Conservation (phyloP, 64 coral and sea anemone genomes). For the Exaiptasia diaphana region DNA sequence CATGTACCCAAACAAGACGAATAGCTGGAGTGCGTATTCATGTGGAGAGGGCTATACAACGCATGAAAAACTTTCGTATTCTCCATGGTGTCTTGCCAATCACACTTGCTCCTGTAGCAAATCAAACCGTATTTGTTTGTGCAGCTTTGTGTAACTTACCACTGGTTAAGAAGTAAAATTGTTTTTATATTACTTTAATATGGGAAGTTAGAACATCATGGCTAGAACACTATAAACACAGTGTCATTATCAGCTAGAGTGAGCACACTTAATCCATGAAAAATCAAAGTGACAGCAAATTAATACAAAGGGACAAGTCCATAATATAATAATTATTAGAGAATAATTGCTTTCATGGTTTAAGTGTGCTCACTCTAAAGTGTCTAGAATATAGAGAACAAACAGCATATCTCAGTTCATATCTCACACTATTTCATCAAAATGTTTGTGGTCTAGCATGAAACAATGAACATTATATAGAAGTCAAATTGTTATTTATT, state of each 20-base stretch:
- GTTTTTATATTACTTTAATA: background rate
- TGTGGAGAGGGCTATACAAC: conserved; percentile 37
- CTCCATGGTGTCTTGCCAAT: conserved; percentile 46
- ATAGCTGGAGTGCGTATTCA: conserved; percentile 48
- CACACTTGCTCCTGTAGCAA: conserved; percentile 33
- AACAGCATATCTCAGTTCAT: background rate
- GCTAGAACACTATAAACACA: background rate
- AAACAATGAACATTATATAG: background rate
- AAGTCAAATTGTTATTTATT: background rate
- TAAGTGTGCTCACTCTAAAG: no score
- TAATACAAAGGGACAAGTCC: no score
- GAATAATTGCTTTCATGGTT: no score
- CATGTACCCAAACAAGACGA: conserved; percentile 47
- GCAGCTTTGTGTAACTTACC: conserved; percentile 42
- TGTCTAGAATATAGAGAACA: background rate
- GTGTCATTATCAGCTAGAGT: background rate
- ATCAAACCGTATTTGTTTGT: conserved; percentile 53
- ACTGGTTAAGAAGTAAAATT: conserved; percentile 5
- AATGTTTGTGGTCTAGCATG: background rate
- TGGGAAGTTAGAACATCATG: background rate
- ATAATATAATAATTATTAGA: no score
- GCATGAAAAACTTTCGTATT: conserved; percentile 10
- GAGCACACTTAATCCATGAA: no score
- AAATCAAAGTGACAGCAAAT: no score
- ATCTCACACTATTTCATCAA: background rate